Percentiles rank a stretch among this genome's conserved stretches.
Evolutionary conservation across 1,140 invertebrate genomes (phyloP).

Genomic region (Drosophila azteca): DNA sequence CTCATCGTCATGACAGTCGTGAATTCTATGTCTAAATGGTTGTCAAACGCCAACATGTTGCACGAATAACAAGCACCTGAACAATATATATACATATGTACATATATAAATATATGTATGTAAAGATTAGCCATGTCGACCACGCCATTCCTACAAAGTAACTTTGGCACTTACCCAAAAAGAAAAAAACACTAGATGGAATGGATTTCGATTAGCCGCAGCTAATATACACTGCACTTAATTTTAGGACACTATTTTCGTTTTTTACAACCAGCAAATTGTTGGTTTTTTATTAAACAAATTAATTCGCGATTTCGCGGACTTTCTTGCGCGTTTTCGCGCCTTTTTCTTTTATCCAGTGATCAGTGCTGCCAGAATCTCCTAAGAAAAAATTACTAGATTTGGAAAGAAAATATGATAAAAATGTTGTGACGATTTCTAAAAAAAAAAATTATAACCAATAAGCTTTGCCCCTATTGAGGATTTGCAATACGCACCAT

Average conservation of each 20-base stretch:
- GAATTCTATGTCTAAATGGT: not conserved
- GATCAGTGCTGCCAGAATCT: too few species aligned
- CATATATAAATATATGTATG: conserved; percentile 29
- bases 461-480: too few species aligned
- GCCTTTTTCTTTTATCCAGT: too few species aligned
- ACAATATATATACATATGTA: conserved; percentile 20
- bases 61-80: conserved; percentile 23
- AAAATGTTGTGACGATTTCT: too few species aligned
- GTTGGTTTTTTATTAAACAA: too few species aligned
- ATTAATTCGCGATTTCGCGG: too few species aligned
- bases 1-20: not conserved
- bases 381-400: too few species aligned
- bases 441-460: too few species aligned
- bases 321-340: too few species aligned
- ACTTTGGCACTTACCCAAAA: conserved; percentile 37
- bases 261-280: too few species aligned
- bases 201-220: conserved; percentile 35
- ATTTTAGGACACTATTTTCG: conserved; percentile 1
- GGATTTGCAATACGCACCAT: too few species aligned
- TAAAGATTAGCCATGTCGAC: conserved; percentile 15
- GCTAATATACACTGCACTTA: conserved; percentile 19
- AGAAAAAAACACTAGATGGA: conserved; percentile 15
- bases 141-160: conserved; percentile 35
- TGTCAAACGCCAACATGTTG: conserved; percentile 48
- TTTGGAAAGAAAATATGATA: too few species aligned